A percentile compares a stretch with the other conserved stretches of the same genome.
Conservation (phyloP, 2,797 vertebrate genomes). For the Lates japonicus region DNA sequence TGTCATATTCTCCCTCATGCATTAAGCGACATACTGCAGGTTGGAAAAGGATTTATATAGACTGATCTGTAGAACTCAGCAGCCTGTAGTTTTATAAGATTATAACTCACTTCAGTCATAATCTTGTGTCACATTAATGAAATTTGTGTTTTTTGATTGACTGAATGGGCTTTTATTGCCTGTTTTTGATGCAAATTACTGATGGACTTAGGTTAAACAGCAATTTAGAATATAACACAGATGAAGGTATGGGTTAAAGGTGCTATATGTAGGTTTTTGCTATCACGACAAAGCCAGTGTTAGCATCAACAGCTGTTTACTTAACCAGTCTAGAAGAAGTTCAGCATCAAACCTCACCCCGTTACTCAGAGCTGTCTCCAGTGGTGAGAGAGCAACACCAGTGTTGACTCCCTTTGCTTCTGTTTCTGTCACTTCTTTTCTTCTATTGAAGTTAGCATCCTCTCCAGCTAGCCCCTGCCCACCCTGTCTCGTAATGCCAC, state of each 20-base stretch:
- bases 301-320: no score
- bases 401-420: no score
- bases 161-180: background rate
- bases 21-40: background rate
- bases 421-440: no score
- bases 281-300: no score
- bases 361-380: no score
- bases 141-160: background rate
- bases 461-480: no score
- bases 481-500: no score
- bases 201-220: background rate
- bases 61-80: slow-evolving; percentile 3
- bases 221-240: background rate
- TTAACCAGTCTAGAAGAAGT: no score
- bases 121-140: background rate
- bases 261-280: no score
- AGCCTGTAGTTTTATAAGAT: slow-evolving; percentile 11
- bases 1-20: background rate
- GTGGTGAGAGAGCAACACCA: no score
- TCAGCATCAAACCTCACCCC: no score
- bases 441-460: no score
- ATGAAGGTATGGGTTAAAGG: background rate
- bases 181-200: background rate
- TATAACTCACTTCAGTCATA: background rate
- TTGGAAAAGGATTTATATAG: slow-evolving; percentile 1